Conservation (phyloP, 2,888 invertebrate genomes). For the Helobdella robusta region DNA sequence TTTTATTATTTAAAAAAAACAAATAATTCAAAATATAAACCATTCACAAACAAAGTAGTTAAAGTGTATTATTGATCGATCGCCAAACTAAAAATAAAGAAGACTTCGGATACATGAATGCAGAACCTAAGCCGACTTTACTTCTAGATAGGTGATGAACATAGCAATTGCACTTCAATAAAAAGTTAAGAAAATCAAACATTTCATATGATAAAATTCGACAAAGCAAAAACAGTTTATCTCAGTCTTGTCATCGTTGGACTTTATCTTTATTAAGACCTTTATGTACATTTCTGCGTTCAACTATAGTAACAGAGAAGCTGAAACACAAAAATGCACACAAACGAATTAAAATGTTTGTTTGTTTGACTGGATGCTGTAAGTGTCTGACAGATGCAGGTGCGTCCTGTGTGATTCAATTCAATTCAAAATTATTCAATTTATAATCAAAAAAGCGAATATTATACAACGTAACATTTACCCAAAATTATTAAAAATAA, state of each 20-base stretch:
- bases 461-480: too few species aligned
- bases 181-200: background rate
- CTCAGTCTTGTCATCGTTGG: too few species aligned
- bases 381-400: too few species aligned
- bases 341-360: conserved; percentile 65
- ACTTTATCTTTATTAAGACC: too few species aligned
- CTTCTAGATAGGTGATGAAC: conserved; percentile 20
- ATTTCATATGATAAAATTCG: background rate
- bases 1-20: too few species aligned
- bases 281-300: conserved; percentile 30
- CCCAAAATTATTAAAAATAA: too few species aligned
- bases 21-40: too few species aligned
- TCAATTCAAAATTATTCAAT: too few species aligned
- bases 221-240: background rate
- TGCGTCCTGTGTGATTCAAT: too few species aligned
- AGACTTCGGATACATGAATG: conserved; percentile 22
- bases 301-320: conserved; percentile 22
- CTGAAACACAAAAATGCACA: conserved; percentile 26
- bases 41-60: too few species aligned
- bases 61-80: background rate
- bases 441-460: too few species aligned
- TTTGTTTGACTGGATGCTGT: too few species aligned
- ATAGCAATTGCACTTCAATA: background rate
- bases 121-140: conserved; percentile 23
- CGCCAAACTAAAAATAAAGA: conserved; percentile 28